Conservation (phyloP, 2,113 vertebrate genomes). For the Lanius collurio region DNA sequence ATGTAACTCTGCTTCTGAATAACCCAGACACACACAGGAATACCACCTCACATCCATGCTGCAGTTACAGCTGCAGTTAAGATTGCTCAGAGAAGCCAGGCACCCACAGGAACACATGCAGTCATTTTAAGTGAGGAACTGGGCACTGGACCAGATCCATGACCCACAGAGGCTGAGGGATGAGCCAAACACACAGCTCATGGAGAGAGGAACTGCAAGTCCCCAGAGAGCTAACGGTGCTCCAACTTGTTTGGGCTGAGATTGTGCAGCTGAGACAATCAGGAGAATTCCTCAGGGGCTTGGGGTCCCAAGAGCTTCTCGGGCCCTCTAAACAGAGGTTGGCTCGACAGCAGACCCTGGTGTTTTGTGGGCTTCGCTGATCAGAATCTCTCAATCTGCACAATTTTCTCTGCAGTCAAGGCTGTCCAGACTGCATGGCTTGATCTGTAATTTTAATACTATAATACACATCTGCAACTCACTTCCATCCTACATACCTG, state of each 20-base stretch:
- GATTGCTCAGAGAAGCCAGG: not conserved
- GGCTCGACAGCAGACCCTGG: not conserved
- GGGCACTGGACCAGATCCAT: accelerated
- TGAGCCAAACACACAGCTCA: not conserved
- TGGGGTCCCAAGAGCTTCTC: not conserved
- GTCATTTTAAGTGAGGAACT: not conserved
- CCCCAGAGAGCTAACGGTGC: not conserved
- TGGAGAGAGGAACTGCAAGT: not conserved
- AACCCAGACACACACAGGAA: not conserved
- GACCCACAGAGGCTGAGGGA: not conserved
- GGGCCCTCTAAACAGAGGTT: not conserved
- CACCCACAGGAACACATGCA: accelerated
- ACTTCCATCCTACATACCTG: not conserved
- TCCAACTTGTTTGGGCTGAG: accelerated
- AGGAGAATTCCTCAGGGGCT: not conserved
- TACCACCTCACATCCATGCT: not conserved
- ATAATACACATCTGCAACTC: not conserved
- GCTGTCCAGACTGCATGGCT: not conserved
- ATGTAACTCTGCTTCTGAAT: not conserved
- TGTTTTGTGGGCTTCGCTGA: not conserved
- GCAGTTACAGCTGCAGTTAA: not conserved
- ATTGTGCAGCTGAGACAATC: not conserved
- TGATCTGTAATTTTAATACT: not conserved
- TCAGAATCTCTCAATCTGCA: not conserved
- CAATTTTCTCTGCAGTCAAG: not conserved